Conservation (phyloP, 2,113 vertebrate species). For the Salvator merianae region DNA sequence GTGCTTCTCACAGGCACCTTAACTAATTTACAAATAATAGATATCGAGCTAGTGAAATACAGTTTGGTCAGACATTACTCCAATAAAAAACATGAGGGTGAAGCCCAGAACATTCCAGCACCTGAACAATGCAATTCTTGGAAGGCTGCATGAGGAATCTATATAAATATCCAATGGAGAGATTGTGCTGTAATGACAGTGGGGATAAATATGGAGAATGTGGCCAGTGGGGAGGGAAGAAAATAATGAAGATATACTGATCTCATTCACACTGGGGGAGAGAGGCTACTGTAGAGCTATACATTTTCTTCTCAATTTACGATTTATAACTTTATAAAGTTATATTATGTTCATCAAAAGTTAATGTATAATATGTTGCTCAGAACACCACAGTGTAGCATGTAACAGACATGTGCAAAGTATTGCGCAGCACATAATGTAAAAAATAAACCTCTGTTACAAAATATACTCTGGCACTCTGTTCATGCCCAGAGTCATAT, state of each 20-base stretch:
- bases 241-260: slow-evolving; percentile 40
- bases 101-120: slow-evolving; percentile 34
- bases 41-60: slow-evolving; percentile 30
- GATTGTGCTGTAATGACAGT: slow-evolving; percentile 45
- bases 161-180: slow-evolving; percentile 37
- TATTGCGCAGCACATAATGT: neutral
- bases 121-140: slow-evolving; percentile 5
- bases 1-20: slow-evolving; percentile 19
- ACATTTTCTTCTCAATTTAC: slow-evolving; percentile 19
- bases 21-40: slow-evolving; percentile 40
- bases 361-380: neutral
- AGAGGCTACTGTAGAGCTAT: neutral
- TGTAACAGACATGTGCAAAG: neutral
- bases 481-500: too few species aligned
- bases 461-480: too few species aligned
- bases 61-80: slow-evolving; percentile 21
- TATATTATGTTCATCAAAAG: slow-evolving; percentile 15
- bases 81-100: slow-evolving; percentile 24
- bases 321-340: neutral
- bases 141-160: slow-evolving; percentile 8
- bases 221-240: slow-evolving; percentile 20
- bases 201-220: neutral
- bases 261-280: slow-evolving; percentile 8
- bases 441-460: too few species aligned
- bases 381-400: neutral